Conservation (phyloP, 1,140 invertebrate species). For the Diachasmimorpha longicaudata region DNA sequence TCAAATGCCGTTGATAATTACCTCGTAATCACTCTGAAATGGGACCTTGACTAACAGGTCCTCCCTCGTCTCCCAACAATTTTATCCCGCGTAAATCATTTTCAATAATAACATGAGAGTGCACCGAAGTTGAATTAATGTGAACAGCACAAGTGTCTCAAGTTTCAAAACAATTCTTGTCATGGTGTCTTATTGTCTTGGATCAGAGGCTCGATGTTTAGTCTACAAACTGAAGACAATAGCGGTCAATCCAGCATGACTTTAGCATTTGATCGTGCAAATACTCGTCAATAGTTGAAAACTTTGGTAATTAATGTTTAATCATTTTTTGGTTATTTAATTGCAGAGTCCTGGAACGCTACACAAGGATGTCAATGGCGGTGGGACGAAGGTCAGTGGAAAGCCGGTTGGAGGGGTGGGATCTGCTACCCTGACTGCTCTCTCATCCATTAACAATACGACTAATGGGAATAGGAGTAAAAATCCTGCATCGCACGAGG, state of each 20-base stretch:
- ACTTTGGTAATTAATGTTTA: slow-evolving; percentile 6
- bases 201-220: slow-evolving; percentile 35
- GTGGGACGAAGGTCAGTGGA: slow-evolving; percentile 59
- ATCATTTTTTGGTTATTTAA: slow-evolving; percentile 24
- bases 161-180: slow-evolving; percentile 12
- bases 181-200: slow-evolving; percentile 34
- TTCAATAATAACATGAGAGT: neutral
- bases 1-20: no score
- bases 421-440: slow-evolving; percentile 58
- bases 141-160: neutral
- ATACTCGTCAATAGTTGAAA: neutral
- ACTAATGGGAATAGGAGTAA: slow-evolving; percentile 56
- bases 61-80: neutral
- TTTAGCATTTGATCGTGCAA: neutral
- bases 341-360: slow-evolving; percentile 62
- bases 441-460: slow-evolving; percentile 60
- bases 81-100: neutral
- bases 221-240: slow-evolving; percentile 14
- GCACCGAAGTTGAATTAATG: neutral
- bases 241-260: slow-evolving; percentile 4
- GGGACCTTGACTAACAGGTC: no score
- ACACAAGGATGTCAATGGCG: slow-evolving; percentile 61
- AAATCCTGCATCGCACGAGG: slow-evolving; percentile 57
- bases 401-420: slow-evolving; percentile 58
- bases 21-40: no score